Evolutionary conservation across 2,888 invertebrate species (phyloP).

Genomic region (Netelia fuscicornis): DNA sequence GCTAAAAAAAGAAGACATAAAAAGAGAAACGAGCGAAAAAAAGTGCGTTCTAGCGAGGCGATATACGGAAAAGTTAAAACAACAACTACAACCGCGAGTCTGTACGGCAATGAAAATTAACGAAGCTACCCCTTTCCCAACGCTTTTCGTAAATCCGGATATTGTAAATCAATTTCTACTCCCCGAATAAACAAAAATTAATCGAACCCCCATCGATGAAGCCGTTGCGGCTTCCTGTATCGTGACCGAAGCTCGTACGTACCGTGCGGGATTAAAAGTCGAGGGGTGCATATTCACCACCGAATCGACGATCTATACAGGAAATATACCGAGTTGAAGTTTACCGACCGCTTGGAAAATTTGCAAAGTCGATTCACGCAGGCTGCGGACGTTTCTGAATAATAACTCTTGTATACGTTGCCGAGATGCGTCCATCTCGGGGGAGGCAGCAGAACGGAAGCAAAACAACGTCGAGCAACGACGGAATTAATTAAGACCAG

Average conservation of each 20-base stretch:
- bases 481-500: slow-evolving; percentile 83
- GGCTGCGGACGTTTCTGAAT: not conserved
- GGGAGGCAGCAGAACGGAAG: slow-evolving; percentile 28
- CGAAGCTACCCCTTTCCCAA: slow-evolving; percentile 32
- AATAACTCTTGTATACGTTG: not conserved
- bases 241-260: slow-evolving; percentile 1
- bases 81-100: slow-evolving; percentile 58
- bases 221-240: slow-evolving; percentile 6
- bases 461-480: slow-evolving; percentile 64
- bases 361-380: no score
- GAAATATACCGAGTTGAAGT: not conserved
- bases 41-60: slow-evolving; percentile 28
- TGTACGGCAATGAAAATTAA: slow-evolving; percentile 68
- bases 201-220: slow-evolving; percentile 66
- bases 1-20: slow-evolving; percentile 15
- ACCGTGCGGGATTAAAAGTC: slow-evolving; percentile 45
- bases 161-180: slow-evolving; percentile 72
- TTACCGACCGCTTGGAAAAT: no score
- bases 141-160: slow-evolving; percentile 36
- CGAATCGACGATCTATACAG: slow-evolving; percentile 14
- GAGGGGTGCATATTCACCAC: slow-evolving; percentile 33
- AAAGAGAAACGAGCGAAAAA: slow-evolving; percentile 27
- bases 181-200: slow-evolving; percentile 69
- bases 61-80: slow-evolving; percentile 48
- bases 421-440: no score